These are phyloP conservation scores for Macrosoma leucophasiata DNA, from an alignment of 2,888 invertebrate genomes.

Conservation along the genomic window DNA sequence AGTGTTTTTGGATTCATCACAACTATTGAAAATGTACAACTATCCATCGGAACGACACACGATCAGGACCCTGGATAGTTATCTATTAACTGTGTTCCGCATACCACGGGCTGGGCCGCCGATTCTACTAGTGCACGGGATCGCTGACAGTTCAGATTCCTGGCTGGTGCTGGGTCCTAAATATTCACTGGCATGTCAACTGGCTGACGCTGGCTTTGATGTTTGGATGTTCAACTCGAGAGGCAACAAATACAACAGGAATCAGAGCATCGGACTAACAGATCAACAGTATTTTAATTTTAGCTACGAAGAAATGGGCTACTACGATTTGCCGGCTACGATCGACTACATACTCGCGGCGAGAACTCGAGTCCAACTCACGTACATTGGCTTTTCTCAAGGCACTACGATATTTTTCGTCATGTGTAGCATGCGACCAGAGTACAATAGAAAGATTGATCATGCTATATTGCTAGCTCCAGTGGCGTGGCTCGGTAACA, in stretches of 20 bases:
- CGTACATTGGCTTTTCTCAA: constrained; percentile 63
- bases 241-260: constrained; percentile 60
- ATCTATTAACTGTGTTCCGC: constrained; percentile 45
- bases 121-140: constrained; percentile 54
- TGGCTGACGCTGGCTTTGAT: constrained; percentile 51
- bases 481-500: constrained; percentile 46
- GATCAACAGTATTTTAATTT: constrained; percentile 53
- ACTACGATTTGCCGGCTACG: constrained; percentile 51
- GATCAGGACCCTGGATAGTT: constrained; percentile 54
- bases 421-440: constrained; percentile 50
- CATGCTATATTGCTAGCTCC: constrained; percentile 57
- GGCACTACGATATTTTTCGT: constrained; percentile 58
- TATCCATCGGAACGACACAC: constrained; percentile 40
- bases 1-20: constrained; percentile 41
- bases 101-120: constrained; percentile 51
- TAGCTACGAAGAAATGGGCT: constrained; percentile 60
- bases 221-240: constrained; percentile 59
- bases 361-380: constrained; percentile 38
- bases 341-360: constrained; percentile 48
- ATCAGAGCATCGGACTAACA: constrained; percentile 37
- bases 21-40: constrained; percentile 49
- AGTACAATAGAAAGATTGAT: constrained; percentile 53
- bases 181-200: constrained; percentile 46
- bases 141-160: constrained; percentile 59
- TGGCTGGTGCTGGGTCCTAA: constrained; percentile 56